Percentiles rank a stretch among this genome's conserved stretches.
These are phyloP conservation scores for Phalacrocorax pelagicus DNA, from an alignment of 2,113 vertebrate species.

Conservation along the genomic window DNA sequence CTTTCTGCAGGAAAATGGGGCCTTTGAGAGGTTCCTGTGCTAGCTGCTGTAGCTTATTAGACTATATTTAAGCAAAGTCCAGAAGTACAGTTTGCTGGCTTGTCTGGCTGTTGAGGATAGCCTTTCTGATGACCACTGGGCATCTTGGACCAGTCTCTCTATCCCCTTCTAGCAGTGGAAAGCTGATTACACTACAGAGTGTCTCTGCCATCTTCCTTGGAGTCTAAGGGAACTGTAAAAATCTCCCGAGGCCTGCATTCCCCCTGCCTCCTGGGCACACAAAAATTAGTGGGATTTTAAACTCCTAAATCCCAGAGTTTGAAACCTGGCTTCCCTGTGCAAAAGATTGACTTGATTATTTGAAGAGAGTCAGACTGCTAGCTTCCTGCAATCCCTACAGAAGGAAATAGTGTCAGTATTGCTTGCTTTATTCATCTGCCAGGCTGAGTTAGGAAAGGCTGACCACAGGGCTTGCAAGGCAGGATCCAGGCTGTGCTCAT, in stretches of 20 bases:
- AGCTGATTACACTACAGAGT: background rate
- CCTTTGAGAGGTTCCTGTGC: background rate
- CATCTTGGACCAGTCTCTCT: background rate
- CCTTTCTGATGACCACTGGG: background rate
- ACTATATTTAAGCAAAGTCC: background rate
- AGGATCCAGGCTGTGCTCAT: background rate
- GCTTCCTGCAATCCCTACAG: background rate
- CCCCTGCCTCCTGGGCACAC: background rate
- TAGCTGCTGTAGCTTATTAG: background rate
- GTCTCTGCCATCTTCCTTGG: background rate
- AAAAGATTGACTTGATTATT: background rate
- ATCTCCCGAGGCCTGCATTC: background rate
- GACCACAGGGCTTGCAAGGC: background rate
- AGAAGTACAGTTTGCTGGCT: background rate
- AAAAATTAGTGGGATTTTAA: background rate
- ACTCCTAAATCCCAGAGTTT: background rate
- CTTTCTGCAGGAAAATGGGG: background rate
- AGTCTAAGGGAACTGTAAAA: background rate
- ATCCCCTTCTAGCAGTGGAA: background rate
- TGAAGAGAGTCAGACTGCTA: background rate
- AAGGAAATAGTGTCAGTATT: background rate
- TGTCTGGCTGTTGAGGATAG: background rate
- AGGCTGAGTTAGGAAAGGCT: background rate
- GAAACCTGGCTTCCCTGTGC: background rate
- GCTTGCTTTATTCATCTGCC: background rate